Evolutionary conservation across 2,113 vertebrate genomes (phyloP).

Genomic region (Mungos mungo): DNA sequence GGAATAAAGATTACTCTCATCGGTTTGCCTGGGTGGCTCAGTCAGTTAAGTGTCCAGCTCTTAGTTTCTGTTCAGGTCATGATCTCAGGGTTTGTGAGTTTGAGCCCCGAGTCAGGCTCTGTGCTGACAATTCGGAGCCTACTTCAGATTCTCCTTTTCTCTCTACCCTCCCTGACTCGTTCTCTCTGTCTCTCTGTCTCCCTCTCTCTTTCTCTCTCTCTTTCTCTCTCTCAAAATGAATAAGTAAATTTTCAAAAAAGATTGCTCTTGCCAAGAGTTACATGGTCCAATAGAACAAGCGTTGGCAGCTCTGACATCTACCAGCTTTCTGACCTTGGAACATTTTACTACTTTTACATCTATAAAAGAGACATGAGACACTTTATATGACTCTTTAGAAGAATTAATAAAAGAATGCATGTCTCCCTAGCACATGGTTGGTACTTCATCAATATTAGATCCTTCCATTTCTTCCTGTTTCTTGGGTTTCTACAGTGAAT

Average conservation of each 20-base stretch:
- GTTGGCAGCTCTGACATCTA: not conserved
- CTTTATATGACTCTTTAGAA: not conserved
- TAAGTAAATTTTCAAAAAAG: no score
- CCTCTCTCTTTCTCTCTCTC: no score
- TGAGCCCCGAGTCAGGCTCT: no score
- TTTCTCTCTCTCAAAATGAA: no score
- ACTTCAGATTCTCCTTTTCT: no score
- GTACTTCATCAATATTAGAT: not conserved
- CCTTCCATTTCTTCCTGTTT: not conserved
- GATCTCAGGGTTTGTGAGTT: no score
- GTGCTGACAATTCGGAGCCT: no score
- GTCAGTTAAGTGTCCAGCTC: no score
- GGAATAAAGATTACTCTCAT: not conserved
- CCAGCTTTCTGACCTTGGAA: constrained; percentile 4
- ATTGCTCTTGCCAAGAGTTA: not conserved
- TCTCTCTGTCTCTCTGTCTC: no score
- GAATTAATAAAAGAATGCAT: not conserved
- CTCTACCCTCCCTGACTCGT: no score
- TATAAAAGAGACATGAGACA: not conserved
- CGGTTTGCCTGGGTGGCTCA: no score
- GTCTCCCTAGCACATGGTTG: not conserved
- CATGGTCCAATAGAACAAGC: not conserved
- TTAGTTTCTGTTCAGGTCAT: no score
- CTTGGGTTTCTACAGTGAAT: not conserved
- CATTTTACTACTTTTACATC: not conserved